Percentiles rank a stretch among this genome's conserved stretches.
Evolutionary conservation across 2,113 vertebrate species (phyloP).

Genomic region (Channa argus): DNA sequence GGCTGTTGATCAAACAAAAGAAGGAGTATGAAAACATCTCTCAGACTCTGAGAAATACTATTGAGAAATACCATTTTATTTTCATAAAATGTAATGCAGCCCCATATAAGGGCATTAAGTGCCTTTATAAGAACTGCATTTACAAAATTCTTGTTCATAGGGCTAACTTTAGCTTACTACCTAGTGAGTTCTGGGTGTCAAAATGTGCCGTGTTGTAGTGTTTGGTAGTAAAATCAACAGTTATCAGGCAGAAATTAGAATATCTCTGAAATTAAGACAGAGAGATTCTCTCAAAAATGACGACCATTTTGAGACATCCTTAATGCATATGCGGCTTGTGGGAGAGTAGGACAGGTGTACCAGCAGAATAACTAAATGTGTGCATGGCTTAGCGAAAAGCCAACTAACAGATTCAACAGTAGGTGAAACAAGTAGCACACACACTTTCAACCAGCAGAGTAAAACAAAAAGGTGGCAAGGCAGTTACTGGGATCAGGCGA

Average conservation of each 20-base stretch:
- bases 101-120: neutral
- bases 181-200: neutral
- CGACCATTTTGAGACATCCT: too few species aligned
- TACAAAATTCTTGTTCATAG: neutral
- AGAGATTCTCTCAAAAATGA: too few species aligned
- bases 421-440: neutral
- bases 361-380: too few species aligned
- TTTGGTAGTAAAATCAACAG: too few species aligned
- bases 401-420: neutral
- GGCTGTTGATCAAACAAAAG: neutral
- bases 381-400: too few species aligned
- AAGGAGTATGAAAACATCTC: neutral
- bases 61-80: neutral
- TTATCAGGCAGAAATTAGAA: too few species aligned
- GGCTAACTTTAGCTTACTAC: too few species aligned
- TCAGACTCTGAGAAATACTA: too few species aligned
- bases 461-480: neutral
- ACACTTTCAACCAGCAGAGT: neutral
- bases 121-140: neutral
- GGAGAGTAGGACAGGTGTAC: too few species aligned
- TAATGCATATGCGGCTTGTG: too few species aligned
- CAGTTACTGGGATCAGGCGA: constrained; percentile 19
- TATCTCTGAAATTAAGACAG: too few species aligned
- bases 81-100: neutral
- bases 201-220: too few species aligned